phyloP scores from a whole-genome alignment of 1,140 invertebrate species.

The Drosophila mojavensis region DNA sequence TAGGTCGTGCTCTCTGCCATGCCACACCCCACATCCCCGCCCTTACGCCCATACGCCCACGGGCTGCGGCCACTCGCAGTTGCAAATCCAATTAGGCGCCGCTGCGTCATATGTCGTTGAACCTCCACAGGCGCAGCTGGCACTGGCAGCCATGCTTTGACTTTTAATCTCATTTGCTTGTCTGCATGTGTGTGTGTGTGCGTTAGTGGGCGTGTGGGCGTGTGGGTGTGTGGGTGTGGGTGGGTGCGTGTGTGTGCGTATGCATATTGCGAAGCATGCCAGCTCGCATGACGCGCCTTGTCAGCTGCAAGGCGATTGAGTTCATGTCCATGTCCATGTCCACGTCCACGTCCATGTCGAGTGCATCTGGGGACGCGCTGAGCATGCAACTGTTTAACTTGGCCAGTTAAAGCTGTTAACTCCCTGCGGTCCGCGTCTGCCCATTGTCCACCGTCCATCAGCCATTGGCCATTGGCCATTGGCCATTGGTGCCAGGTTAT shows the following conservation, averaged over 20 bases:
- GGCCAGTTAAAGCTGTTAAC: slow-evolving; percentile 30
- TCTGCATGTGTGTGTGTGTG: slow-evolving; percentile 3
- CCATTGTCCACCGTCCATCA: neutral
- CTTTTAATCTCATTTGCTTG: slow-evolving; percentile 76
- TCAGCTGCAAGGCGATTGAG: slow-evolving; percentile 13
- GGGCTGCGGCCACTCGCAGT: slow-evolving; percentile 59
- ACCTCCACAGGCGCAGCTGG: slow-evolving; percentile 25
- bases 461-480: slow-evolving; percentile 44
- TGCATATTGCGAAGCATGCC: slow-evolving; percentile 2
- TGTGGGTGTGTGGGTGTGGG: slow-evolving; percentile 16
- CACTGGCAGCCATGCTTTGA: slow-evolving; percentile 40
- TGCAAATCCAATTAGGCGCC: slow-evolving; percentile 78
- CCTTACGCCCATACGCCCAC: neutral
- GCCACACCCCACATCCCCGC: neutral
- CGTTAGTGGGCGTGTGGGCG: slow-evolving; percentile 15
- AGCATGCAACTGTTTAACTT: slow-evolving; percentile 37
- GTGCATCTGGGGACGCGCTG: neutral
- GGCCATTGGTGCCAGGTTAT: slow-evolving; percentile 60
- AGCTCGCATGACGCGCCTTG: slow-evolving; percentile 1
- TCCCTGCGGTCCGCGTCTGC: neutral
- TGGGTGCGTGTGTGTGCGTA: slow-evolving; percentile 2
- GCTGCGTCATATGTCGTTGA: slow-evolving; percentile 47
- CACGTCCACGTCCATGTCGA: slow-evolving; percentile 14
- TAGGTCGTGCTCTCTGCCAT: slow-evolving; percentile 19
- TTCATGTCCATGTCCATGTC: slow-evolving; percentile 13